Conservation (phyloP, 2,113 vertebrate species). For the Callionymus lyra region DNA sequence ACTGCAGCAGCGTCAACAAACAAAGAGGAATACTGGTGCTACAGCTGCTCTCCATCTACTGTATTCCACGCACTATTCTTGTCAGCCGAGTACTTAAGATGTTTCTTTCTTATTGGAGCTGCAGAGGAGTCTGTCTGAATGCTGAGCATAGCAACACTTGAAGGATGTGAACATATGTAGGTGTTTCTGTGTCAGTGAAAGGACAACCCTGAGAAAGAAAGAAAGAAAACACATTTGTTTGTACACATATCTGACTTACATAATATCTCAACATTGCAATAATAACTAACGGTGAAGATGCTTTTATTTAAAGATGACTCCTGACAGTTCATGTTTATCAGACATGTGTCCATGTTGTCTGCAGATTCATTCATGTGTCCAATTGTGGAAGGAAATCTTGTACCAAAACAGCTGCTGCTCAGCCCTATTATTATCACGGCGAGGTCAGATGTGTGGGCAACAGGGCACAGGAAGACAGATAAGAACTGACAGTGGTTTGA, state of each 20-base stretch:
- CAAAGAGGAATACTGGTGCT: constrained; percentile 40
- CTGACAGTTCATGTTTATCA: no score
- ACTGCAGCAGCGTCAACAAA: constrained; percentile 53
- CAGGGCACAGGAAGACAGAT: constrained; percentile 29
- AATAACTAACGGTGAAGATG: no score
- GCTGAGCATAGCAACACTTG: background rate
- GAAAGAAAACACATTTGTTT: no score
- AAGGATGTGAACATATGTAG: no score
- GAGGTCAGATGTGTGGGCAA: constrained; percentile 39
- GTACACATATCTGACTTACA: no score
- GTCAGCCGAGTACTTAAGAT: constrained; percentile 28
- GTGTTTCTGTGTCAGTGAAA: no score
- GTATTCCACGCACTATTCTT: constrained; percentile 39
- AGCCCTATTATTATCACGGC: constrained; percentile 36
- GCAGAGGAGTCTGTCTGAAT: constrained; percentile 13
- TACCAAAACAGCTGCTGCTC: background rate
- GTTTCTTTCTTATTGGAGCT: constrained; percentile 23
- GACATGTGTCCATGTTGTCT: background rate
- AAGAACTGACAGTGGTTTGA: constrained; percentile 15
- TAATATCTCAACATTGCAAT: no score
- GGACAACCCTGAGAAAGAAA: no score
- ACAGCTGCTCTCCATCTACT: constrained; percentile 31
- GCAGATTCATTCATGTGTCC: constrained; percentile 16
- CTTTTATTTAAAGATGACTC: no score
- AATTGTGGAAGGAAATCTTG: constrained; percentile 17